Evolutionary conservation across 2,113 vertebrate species (phyloP).

Genomic region (Pachycephala philippinensis): DNA sequence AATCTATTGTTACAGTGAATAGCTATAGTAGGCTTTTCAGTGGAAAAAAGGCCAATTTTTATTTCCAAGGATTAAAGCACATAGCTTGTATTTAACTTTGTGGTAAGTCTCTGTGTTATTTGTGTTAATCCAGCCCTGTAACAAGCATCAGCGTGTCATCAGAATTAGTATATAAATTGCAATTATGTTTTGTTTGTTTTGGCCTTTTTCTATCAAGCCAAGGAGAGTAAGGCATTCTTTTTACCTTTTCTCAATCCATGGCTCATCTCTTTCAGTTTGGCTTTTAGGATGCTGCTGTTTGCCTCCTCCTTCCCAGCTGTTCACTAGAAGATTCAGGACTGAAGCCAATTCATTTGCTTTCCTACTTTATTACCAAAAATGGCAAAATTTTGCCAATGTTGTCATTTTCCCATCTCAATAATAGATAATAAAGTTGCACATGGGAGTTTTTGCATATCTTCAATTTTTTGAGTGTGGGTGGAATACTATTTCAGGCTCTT

Average conservation of each 20-base stretch:
- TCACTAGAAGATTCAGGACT: constrained; percentile 6
- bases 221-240: background rate
- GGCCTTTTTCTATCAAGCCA: background rate
- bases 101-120: background rate
- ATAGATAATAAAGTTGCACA: constrained; percentile 58
- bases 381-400: constrained; percentile 59
- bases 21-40: background rate
- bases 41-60: background rate
- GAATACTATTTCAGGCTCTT: constrained; percentile 54
- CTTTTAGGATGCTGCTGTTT: constrained; percentile 47
- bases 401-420: constrained; percentile 53
- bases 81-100: background rate
- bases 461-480: constrained; percentile 43
- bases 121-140: background rate
- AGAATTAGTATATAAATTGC: background rate
- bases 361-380: constrained; percentile 60
- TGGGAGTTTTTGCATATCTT: constrained; percentile 52
- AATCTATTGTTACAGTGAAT: background rate
- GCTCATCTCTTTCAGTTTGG: background rate
- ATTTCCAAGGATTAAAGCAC: background rate
- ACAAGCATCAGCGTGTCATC: background rate
- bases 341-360: constrained; percentile 51
- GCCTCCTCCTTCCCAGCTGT: constrained; percentile 49
- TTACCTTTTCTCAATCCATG: background rate
- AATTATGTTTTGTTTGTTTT: background rate